Conservation (phyloP, 2,113 vertebrate species). For the Hydropotes inermis region DNA sequence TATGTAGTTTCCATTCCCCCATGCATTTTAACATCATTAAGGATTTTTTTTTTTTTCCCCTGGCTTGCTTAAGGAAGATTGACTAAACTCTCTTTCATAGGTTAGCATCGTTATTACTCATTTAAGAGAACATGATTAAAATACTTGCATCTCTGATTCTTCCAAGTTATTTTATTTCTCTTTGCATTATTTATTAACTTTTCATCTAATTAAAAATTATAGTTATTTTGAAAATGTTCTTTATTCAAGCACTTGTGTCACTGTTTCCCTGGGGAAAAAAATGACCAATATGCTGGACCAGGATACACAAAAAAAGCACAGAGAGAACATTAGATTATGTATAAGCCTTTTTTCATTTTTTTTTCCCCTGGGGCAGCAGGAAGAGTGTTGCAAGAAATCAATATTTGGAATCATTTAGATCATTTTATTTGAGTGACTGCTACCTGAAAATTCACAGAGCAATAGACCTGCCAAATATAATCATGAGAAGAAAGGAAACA, state of each 20-base stretch:
- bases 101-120: neutral
- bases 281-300: neutral
- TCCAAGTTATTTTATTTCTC: neutral
- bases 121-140: neutral
- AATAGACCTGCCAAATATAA: conserved; percentile 47
- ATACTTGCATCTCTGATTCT: fast-evolving
- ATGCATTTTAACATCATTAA: neutral
- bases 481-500: neutral
- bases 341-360: neutral
- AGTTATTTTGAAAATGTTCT: neutral
- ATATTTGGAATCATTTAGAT: conserved; percentile 49
- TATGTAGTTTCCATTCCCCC: neutral
- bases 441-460: conserved; percentile 52
- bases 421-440: conserved; percentile 61
- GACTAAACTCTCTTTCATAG: neutral
- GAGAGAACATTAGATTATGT: neutral
- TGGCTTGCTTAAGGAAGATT: neutral
- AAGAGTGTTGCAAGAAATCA: conserved; percentile 58
- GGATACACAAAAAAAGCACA: neutral
- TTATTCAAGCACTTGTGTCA: neutral
- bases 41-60: neutral
- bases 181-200: neutral
- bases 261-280: neutral
- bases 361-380: neutral
- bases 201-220: neutral